These are phyloP conservation scores for Microtus richardsoni DNA, from an alignment of 2,113 vertebrate genomes.

Conservation along the genomic window DNA sequence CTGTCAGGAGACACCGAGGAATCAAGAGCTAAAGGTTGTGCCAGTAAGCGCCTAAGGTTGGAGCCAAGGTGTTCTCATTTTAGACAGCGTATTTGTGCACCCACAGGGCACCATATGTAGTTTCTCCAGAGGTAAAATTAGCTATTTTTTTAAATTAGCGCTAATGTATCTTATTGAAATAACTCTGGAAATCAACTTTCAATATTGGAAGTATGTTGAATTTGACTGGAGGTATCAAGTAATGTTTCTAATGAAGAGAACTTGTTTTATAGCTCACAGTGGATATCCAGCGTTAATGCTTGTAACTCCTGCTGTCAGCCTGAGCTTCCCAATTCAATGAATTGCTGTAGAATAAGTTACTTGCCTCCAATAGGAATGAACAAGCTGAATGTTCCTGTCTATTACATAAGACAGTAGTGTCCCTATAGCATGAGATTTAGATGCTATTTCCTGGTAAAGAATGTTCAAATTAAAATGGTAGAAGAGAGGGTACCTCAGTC, in stretches of 20 bases:
- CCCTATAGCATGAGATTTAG: neutral
- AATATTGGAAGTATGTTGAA: slow-evolving; percentile 33
- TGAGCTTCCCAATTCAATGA: slow-evolving; percentile 29
- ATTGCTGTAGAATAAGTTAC: slow-evolving; percentile 14
- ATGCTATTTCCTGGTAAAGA: neutral
- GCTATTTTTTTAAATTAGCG: neutral
- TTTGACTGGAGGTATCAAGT: slow-evolving; percentile 15
- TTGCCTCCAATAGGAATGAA: slow-evolving; percentile 24
- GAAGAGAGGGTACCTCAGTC: neutral
- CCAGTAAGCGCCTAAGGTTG: neutral
- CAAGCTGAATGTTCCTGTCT: slow-evolving; percentile 4
- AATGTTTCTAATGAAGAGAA: neutral
- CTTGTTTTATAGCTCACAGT: slow-evolving; percentile 25
- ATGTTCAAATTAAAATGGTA: slow-evolving; percentile 9
- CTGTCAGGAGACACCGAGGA: neutral
- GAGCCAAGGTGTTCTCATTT: slow-evolving; percentile 8
- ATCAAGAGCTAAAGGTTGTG: neutral
- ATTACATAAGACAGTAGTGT: slow-evolving; percentile 22
- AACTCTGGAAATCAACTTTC: slow-evolving; percentile 38
- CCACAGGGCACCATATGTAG: neutral
- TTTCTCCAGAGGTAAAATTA: slow-evolving; percentile 35
- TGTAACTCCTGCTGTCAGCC: neutral
- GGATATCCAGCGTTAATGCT: neutral
- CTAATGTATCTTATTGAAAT: slow-evolving; percentile 1
- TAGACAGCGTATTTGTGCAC: neutral